These are phyloP conservation scores for Nerophis ophidion DNA, from an alignment of 2,113 vertebrate species.

Conservation along the genomic window DNA sequence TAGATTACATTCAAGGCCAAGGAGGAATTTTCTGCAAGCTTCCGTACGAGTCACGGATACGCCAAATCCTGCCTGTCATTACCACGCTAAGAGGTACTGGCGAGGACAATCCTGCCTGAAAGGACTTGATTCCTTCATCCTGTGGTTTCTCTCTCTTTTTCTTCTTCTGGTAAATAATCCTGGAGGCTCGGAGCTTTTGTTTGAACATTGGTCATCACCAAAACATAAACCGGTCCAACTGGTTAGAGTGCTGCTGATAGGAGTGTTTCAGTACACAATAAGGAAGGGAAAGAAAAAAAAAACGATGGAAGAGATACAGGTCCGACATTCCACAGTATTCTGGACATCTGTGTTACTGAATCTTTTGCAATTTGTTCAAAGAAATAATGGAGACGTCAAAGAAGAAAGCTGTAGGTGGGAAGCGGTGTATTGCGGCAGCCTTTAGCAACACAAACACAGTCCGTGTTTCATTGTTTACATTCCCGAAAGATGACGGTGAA, in stretches of 20 bases:
- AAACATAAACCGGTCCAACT: conserved; percentile 53
- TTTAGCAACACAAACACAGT: too few relatives aligned
- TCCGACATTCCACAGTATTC: too few relatives aligned
- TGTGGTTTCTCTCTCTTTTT: too few relatives aligned
- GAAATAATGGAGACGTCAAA: too few relatives aligned
- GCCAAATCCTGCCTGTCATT: conserved; percentile 56
- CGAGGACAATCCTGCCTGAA: too few relatives aligned
- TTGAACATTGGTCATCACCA: conserved; percentile 12
- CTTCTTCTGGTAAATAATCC: conserved; percentile 3
- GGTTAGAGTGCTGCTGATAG: conserved; percentile 26
- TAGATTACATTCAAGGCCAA: conserved; percentile 33
- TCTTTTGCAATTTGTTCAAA: too few relatives aligned
- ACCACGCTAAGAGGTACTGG: conserved; percentile 41
- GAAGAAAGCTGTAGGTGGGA: too few relatives aligned
- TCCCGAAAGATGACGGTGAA: too few relatives aligned
- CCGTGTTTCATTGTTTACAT: too few relatives aligned
- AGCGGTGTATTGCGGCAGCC: too few relatives aligned
- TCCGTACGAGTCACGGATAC: conserved; percentile 37
- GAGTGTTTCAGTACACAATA: neutral
- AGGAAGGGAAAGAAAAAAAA: neutral
- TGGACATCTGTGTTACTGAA: too few relatives aligned
- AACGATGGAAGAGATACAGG: conserved; percentile 19
- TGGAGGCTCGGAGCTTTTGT: conserved; percentile 24
- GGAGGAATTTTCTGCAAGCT: conserved; percentile 49
- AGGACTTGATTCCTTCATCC: too few relatives aligned